A percentile compares a stretch with the other conserved stretches of the same genome.
These are phyloP conservation scores for Whitmania pigra DNA, from an alignment of 1,140 invertebrate species.

Conservation along the genomic window DNA sequence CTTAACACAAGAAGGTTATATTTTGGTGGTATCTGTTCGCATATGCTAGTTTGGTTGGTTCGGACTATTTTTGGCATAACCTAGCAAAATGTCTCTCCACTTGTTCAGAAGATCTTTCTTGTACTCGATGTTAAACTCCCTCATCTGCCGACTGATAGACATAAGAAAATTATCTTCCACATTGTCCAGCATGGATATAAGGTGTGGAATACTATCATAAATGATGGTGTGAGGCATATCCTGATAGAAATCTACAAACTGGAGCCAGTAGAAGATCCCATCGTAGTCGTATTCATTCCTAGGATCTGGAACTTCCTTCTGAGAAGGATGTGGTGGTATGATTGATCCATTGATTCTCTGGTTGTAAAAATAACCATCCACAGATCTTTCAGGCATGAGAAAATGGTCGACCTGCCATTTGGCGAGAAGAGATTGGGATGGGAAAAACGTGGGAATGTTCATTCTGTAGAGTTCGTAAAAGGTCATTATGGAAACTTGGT, in stretches of 20 bases:
- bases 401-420: slow-evolving; percentile 15
- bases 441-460: slow-evolving; percentile 26
- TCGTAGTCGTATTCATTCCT: slow-evolving; percentile 17
- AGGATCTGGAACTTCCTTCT: slow-evolving; percentile 18
- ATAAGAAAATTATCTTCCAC: not conserved
- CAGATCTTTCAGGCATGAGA: slow-evolving; percentile 21
- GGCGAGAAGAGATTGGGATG: slow-evolving; percentile 21
- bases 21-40: too few relatives aligned
- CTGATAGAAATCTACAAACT: slow-evolving; percentile 13
- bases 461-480: slow-evolving; percentile 23
- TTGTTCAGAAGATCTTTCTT: slow-evolving; percentile 8
- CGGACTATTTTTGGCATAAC: slow-evolving; percentile 2
- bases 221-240: not conserved
- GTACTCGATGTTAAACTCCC: not conserved
- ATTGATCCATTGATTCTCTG: not conserved
- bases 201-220: slow-evolving; percentile 10
- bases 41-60: not conserved
- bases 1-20: too few relatives aligned
- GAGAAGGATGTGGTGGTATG: slow-evolving; percentile 11
- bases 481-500: slow-evolving; percentile 21
- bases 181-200: not conserved
- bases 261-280: slow-evolving; percentile 9
- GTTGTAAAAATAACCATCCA: not conserved
- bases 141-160: not conserved
- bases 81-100: slow-evolving; percentile 3